phyloP scores from a whole-genome alignment of 2,888 invertebrate genomes.

The Phorcus lineatus region DNA sequence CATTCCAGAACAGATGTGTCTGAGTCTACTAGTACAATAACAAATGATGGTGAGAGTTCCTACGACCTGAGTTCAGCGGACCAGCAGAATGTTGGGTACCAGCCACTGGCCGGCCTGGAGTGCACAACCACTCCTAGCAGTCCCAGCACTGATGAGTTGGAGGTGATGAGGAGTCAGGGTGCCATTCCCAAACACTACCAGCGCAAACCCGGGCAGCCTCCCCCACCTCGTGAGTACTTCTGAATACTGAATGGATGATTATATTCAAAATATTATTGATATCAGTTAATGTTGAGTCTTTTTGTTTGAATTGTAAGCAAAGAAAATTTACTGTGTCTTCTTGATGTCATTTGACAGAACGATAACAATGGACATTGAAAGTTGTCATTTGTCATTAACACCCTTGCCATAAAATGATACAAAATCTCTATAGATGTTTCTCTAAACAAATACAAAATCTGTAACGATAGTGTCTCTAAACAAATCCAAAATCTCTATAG shows the following conservation, averaged over 20 bases:
- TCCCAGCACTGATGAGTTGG: conserved; percentile 61
- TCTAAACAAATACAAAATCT: too few species aligned
- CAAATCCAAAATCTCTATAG: too few species aligned
- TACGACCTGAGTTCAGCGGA: conserved; percentile 49
- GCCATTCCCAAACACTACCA: conserved; percentile 66
- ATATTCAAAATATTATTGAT: too few species aligned
- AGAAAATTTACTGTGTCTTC: too few species aligned
- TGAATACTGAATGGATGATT: background rate
- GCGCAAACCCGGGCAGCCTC: conserved; percentile 42
- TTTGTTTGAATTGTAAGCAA: too few species aligned
- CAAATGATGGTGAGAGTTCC: conserved; percentile 60
- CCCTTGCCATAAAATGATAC: too few species aligned
- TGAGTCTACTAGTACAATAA: conserved; percentile 60
- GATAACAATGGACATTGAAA: too few species aligned
- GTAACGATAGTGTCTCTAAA: too few species aligned
- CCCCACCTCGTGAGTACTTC: conserved; percentile 36
- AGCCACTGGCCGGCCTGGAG: conserved; percentile 49
- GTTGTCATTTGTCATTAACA: too few species aligned
- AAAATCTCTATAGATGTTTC: too few species aligned
- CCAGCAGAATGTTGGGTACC: conserved; percentile 32
- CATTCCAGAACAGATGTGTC: conserved; percentile 24
- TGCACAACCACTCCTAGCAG: conserved; percentile 57
- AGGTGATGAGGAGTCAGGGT: conserved; percentile 64
- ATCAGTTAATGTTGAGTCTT: too few species aligned
- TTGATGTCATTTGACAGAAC: too few species aligned